phyloP scores from a whole-genome alignment of 2,797 vertebrate species.

The Anguilla anguilla region DNA sequence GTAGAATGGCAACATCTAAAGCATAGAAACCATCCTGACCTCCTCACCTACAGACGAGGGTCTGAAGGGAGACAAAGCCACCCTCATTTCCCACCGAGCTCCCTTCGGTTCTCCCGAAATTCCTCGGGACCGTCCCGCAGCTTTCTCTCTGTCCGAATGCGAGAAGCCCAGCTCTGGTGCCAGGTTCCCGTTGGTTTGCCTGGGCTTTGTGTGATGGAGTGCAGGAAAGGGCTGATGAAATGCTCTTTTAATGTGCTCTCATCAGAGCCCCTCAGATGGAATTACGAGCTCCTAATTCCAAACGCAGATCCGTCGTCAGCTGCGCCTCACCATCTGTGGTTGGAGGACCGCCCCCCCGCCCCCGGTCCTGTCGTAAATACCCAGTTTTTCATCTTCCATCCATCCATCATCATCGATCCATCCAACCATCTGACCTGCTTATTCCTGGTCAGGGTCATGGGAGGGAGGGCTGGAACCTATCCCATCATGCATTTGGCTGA shows the following conservation, averaged over 20 bases:
- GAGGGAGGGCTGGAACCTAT: too few species aligned
- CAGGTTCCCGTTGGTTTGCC: constrained; percentile 32
- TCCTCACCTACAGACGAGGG: background rate
- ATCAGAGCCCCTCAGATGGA: constrained; percentile 44
- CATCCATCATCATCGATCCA: too few species aligned
- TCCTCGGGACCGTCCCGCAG: background rate
- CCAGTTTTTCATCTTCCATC: background rate
- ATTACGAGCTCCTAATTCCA: constrained; percentile 48
- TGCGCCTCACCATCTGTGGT: constrained; percentile 39
- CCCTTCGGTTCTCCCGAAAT: constrained; percentile 19
- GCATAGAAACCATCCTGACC: constrained; percentile 24
- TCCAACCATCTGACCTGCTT: too few species aligned
- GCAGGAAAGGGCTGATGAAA: constrained; percentile 52
- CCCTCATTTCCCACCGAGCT: background rate
- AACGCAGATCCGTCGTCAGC: constrained; percentile 43
- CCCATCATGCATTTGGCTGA: too few species aligned
- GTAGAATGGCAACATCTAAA: background rate
- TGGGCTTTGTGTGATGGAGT: constrained; percentile 46
- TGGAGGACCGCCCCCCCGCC: constrained; percentile 1
- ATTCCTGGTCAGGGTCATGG: too few species aligned
- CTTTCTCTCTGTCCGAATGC: constrained; percentile 42
- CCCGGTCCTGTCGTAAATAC: background rate
- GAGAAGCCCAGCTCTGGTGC: constrained; percentile 21
- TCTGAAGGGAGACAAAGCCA: background rate
- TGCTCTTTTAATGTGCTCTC: constrained; percentile 48